Percentiles rank a stretch among this genome's conserved stretches.
Evolutionary conservation across 2,797 vertebrate genomes (phyloP).

Genomic region (Serranus cabrilla): DNA sequence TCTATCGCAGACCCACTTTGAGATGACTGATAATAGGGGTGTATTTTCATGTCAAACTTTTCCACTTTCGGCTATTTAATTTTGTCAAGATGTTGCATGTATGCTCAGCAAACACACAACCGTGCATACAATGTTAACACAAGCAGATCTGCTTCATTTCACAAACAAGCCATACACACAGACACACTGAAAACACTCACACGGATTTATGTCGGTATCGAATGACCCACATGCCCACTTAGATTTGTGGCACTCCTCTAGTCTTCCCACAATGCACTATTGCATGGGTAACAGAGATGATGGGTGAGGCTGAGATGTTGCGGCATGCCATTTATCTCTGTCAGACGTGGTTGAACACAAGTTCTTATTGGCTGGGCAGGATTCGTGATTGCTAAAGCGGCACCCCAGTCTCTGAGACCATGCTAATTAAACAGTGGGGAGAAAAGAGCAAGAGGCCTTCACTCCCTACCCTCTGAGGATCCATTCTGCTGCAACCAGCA

Average conservation of each 20-base stretch:
- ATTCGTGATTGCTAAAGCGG: constrained; percentile 78
- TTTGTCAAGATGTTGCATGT: constrained; percentile 8
- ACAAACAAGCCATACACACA: constrained; percentile 12
- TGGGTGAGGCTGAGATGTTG: constrained; percentile 73
- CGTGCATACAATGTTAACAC: constrained; percentile 4
- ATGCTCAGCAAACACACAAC: constrained; percentile 10
- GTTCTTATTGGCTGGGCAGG: constrained; percentile 86
- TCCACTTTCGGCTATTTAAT: constrained; percentile 1
- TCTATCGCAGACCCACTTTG: constrained; percentile 1
- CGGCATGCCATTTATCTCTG: constrained; percentile 85
- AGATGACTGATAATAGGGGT: constrained; percentile 2
- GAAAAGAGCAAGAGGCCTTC: constrained; percentile 56
- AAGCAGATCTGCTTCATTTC: constrained; percentile 18
- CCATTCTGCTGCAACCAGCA: constrained; percentile 52
- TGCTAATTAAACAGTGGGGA: constrained; percentile 77
- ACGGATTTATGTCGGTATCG: constrained; percentile 50
- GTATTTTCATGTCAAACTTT: constrained; percentile 5
- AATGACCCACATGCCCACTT: constrained; percentile 71
- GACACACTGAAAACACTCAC: constrained; percentile 41
- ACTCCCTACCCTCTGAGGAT: constrained; percentile 43
- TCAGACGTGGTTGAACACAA: constrained; percentile 78
- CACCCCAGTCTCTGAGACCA: constrained; percentile 59
- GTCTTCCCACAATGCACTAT: constrained; percentile 66
- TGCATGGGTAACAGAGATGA: constrained; percentile 75
- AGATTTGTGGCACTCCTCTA: constrained; percentile 56